phyloP scores from a whole-genome alignment of 2,888 invertebrate genomes.

The Nematopogon swammerdamellus region DNA sequence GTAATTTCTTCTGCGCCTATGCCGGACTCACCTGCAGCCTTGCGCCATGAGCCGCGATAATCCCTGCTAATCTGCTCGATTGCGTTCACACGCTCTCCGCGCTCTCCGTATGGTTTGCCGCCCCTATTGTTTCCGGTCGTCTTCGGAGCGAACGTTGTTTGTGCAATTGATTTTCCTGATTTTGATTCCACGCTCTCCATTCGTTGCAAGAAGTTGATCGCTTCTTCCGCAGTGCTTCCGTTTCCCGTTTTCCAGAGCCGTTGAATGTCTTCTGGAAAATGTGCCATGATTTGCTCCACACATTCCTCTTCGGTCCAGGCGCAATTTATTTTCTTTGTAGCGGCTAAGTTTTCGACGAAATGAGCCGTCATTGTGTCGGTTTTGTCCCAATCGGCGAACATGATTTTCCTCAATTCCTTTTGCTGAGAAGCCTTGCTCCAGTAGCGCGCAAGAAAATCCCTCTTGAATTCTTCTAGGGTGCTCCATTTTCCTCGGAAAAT shows the following conservation, averaged over 20 bases:
- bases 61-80: background rate
- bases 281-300: conserved; percentile 1
- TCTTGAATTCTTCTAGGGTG: background rate
- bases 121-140: background rate
- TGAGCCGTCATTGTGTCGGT: background rate
- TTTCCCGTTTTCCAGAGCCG: background rate
- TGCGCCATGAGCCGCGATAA: background rate
- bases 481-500: background rate
- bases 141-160: background rate
- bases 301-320: background rate
- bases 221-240: background rate
- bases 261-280: background rate
- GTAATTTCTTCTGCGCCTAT: no score
- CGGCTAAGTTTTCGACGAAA: background rate
- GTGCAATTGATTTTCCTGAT: background rate
- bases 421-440: conserved; percentile 1
- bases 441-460: conserved; percentile 1
- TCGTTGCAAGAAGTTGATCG: background rate
- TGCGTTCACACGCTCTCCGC: background rate
- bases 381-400: background rate
- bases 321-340: background rate
- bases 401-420: background rate
- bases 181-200: background rate
- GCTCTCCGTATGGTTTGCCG: no score
- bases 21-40: background rate